These are phyloP conservation scores for Pandemis corylana DNA, from an alignment of 2,888 invertebrate species.

Conservation along the genomic window DNA sequence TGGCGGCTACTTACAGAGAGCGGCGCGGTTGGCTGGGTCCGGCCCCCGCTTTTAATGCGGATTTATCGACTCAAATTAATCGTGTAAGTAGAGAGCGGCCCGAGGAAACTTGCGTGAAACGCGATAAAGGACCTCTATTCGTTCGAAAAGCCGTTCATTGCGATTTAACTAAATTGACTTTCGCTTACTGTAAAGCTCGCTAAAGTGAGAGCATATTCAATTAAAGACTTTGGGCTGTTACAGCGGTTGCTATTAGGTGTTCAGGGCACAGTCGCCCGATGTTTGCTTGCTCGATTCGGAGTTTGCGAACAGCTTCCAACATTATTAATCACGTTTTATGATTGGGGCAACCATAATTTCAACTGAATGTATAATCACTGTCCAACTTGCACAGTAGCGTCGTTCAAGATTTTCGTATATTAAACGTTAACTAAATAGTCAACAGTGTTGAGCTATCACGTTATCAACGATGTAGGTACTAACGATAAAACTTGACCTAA, in stretches of 20 bases:
- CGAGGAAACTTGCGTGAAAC: constrained; percentile 80
- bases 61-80: constrained; percentile 85
- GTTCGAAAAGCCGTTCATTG: constrained; percentile 68
- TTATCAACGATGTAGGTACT: background rate
- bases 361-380: constrained; percentile 7
- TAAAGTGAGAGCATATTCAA: constrained; percentile 50
- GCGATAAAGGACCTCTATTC: constrained; percentile 75
- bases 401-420: background rate
- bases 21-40: constrained; percentile 75
- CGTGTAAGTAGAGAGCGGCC: constrained; percentile 79
- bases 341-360: constrained; percentile 13
- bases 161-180: constrained; percentile 70
- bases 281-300: constrained; percentile 21
- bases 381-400: background rate
- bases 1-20: constrained; percentile 72
- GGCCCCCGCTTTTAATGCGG: constrained; percentile 79
- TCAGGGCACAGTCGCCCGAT: constrained; percentile 16
- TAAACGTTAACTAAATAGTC: background rate
- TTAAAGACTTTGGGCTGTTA: constrained; percentile 35
- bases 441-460: background rate
- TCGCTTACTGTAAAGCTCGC: constrained; percentile 57
- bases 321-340: constrained; percentile 25
- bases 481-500: background rate
- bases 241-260: constrained; percentile 33
- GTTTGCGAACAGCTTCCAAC: constrained; percentile 14